Percentiles rank a stretch among this genome's conserved stretches.
Evolutionary conservation across 2,888 invertebrate genomes (phyloP).

Genomic region (Julus scandinavius): DNA sequence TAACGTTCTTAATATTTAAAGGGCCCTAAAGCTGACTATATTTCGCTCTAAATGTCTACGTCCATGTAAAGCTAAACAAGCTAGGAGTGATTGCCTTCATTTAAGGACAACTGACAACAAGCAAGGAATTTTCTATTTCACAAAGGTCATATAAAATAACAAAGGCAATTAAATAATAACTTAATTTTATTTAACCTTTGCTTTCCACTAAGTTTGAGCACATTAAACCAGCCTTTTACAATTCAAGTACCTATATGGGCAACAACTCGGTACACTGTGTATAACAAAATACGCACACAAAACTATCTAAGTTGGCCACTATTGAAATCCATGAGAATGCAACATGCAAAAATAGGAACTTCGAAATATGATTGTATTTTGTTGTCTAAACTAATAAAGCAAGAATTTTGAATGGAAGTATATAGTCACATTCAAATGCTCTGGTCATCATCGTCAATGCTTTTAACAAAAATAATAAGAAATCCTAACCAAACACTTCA

Average conservation of each 20-base stretch:
- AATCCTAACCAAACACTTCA: background rate
- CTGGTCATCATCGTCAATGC: background rate
- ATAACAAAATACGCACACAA: background rate
- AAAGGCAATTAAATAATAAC: background rate
- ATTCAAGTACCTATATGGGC: background rate
- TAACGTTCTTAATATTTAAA: no score
- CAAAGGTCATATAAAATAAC: background rate
- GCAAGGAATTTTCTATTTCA: background rate
- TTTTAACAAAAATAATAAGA: background rate
- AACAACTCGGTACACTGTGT: background rate
- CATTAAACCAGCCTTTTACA: conserved; percentile 44
- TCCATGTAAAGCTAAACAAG: background rate
- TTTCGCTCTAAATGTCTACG: background rate
- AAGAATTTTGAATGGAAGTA: background rate
- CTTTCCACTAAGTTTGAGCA: background rate
- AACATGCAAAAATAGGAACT: conserved; percentile 31
- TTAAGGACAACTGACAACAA: background rate
- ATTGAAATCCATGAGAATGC: background rate
- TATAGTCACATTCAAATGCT: background rate
- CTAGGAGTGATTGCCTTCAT: background rate
- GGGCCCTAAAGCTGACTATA: no score
- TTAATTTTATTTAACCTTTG: background rate
- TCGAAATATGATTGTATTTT: conserved; percentile 39
- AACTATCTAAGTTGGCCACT: background rate
- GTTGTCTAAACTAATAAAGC: background rate